Conservation (phyloP, 1,140 invertebrate genomes). For the Rhopalosiphum maidis region DNA sequence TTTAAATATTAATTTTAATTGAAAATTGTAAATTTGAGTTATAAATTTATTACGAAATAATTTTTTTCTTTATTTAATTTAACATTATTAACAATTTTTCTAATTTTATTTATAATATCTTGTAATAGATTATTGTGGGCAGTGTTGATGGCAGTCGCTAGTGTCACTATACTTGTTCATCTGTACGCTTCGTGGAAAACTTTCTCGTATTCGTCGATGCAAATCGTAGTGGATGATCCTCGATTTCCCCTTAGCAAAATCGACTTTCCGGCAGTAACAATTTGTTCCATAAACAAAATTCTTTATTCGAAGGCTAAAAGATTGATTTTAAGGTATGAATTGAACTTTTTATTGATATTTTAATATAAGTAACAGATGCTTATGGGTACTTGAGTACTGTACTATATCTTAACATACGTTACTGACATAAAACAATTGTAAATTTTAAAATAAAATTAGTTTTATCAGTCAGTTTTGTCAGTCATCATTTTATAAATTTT, state of each 20-base stretch:
- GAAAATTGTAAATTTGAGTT: not conserved
- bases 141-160: not conserved
- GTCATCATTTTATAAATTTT: too few relatives aligned
- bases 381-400: too few relatives aligned
- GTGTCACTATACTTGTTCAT: not conserved
- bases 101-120: not conserved
- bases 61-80: not conserved
- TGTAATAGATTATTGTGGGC: constrained; percentile 23
- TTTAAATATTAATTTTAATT: not conserved
- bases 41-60: not conserved
- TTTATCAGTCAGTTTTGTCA: too few relatives aligned
- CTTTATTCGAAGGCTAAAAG: constrained; percentile 58
- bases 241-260: constrained; percentile 58
- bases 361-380: not conserved
- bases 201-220: constrained; percentile 27
- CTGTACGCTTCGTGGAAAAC: constrained; percentile 11
- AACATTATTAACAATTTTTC: not conserved
- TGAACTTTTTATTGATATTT: not conserved
- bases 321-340: constrained; percentile 58
- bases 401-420: not conserved
- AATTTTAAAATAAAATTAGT: too few relatives aligned
- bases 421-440: not conserved
- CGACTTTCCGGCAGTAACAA: constrained; percentile 61
- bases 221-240: constrained; percentile 58
- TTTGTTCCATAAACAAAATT: constrained; percentile 61